These are phyloP conservation scores for Eriosoma lanigerum DNA, from an alignment of 1,140 invertebrate species.

Conservation along the genomic window DNA sequence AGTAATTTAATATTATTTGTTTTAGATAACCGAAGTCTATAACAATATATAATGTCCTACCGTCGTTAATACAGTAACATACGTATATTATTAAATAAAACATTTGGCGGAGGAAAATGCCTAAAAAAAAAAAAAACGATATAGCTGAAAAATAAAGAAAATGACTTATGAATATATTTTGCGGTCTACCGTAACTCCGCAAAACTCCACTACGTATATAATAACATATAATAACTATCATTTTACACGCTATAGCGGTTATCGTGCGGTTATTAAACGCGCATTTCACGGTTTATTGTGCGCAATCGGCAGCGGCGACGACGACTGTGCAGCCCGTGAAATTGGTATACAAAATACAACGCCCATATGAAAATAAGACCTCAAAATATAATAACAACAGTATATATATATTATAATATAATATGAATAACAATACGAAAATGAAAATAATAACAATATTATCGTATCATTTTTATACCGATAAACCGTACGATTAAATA, in stretches of 20 bases:
- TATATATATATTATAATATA: too few species aligned
- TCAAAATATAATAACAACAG: constrained; percentile 11
- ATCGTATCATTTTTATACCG: too few species aligned
- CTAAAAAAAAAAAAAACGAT: too few species aligned
- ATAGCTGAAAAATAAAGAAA: too few species aligned
- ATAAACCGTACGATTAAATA: not conserved
- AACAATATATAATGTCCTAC: too few species aligned
- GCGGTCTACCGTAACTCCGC: not conserved
- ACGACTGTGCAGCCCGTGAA: constrained; percentile 33
- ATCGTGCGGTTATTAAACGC: not conserved
- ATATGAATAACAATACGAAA: constrained; percentile 1
- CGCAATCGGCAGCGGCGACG: not conserved
- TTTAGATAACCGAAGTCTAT: too few species aligned
- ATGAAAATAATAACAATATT: too few species aligned
- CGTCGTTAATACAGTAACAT: too few species aligned
- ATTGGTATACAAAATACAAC: constrained; percentile 28
- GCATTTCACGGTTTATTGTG: constrained; percentile 34
- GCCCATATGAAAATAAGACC: constrained; percentile 32
- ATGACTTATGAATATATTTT: not conserved
- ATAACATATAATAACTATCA: too few species aligned
- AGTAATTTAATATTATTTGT: too few species aligned
- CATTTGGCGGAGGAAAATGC: too few species aligned
- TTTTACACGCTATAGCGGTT: not conserved
- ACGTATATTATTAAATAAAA: too few species aligned
- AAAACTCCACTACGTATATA: not conserved